Conservation (phyloP, 2,797 vertebrate species). For the Hydrolagus colliei region DNA sequence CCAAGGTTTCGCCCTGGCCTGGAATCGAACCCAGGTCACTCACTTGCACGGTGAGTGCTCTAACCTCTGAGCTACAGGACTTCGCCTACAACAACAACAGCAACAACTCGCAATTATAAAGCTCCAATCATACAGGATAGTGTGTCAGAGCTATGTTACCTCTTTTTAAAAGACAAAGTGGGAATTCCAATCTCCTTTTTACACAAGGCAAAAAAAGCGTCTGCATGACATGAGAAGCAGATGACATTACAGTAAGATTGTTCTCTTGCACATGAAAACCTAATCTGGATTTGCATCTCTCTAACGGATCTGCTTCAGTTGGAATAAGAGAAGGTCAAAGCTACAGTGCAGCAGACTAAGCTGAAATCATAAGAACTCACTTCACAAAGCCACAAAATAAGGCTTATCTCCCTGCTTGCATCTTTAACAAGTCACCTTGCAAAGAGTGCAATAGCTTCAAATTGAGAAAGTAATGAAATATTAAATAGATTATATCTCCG, state of each 20-base stretch:
- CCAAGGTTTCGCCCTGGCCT: too few relatives aligned
- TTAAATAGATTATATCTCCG: slow-evolving; percentile 12
- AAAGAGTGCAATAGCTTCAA: slow-evolving; percentile 9
- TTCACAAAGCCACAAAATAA: not conserved
- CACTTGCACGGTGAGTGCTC: too few relatives aligned
- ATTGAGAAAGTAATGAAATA: not conserved
- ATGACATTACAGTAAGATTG: not conserved
- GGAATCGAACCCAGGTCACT: too few relatives aligned
- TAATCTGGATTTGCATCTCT: slow-evolving; percentile 3
- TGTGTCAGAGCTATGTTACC: too few relatives aligned
- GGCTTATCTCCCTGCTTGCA: not conserved
- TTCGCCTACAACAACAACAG: too few relatives aligned
- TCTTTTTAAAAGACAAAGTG: not conserved
- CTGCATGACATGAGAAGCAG: not conserved
- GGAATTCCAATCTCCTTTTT: not conserved
- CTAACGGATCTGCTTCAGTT: not conserved
- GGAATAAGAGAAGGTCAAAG: not conserved
- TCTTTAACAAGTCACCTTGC: slow-evolving; percentile 8
- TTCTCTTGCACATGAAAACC: not conserved
- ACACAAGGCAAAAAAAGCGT: not conserved
- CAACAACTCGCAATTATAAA: too few relatives aligned
- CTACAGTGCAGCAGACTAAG: not conserved
- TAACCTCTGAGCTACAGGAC: too few relatives aligned
- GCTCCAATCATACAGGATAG: too few relatives aligned
- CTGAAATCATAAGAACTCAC: not conserved